A percentile compares a stretch with the other conserved stretches of the same genome.
These are phyloP conservation scores for Cladorhizidae sp. DNA, from an alignment of 37 sponge, comb jelly and placozoan genomes.

Conservation along the genomic window DNA sequence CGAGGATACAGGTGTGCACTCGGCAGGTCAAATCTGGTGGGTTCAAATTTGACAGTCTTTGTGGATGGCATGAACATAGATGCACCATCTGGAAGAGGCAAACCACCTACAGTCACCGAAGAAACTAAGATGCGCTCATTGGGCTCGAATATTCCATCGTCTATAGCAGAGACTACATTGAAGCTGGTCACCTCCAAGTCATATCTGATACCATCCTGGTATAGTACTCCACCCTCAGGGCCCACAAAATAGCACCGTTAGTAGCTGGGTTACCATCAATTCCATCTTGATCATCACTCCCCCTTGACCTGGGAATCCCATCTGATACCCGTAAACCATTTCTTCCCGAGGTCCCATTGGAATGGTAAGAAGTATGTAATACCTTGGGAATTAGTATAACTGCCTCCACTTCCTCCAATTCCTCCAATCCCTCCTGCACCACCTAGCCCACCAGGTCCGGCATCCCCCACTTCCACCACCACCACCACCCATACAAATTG, in stretches of 20 bases:
- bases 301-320: conserved; percentile 41
- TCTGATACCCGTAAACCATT: conserved; percentile 26
- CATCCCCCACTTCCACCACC: conserved; percentile 65
- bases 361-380: conserved; percentile 10
- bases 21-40: conserved; percentile 62
- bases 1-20: conserved; percentile 29
- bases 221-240: conserved; percentile 49
- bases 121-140: conserved; percentile 73
- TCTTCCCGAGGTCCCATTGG: conserved; percentile 25
- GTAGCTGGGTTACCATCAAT: conserved; percentile 47
- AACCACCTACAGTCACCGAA: conserved; percentile 55
- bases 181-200: conserved; percentile 56
- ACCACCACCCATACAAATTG: conserved; percentile 35
- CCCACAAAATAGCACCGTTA: conserved; percentile 69
- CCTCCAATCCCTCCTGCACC: conserved; percentile 69
- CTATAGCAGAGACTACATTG: conserved; percentile 59
- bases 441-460: conserved; percentile 65
- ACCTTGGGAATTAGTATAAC: conserved; percentile 36
- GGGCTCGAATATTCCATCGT: conserved; percentile 88
- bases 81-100: conserved; percentile 70
- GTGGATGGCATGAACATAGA: conserved; percentile 59
- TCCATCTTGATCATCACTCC: conserved; percentile 43
- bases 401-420: conserved; percentile 40
- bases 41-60: conserved; percentile 67
- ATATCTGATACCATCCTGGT: conserved; percentile 57